Percentiles rank a stretch among this genome's conserved stretches.
Conservation (phyloP, 53 echinoderm and acorn worm genomes). For the Temnopleurus reevesii region DNA sequence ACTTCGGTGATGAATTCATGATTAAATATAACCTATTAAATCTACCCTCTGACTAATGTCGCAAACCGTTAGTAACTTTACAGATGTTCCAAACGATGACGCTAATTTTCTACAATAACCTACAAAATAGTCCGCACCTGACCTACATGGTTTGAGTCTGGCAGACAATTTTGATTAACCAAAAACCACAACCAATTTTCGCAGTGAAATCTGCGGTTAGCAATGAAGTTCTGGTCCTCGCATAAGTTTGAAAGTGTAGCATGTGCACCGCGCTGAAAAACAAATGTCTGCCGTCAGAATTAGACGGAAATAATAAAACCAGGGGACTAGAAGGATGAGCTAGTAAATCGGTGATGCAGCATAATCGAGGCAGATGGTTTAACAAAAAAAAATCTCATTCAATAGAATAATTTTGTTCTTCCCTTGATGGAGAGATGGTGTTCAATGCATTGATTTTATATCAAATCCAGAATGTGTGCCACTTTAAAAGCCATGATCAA, state of each 20-base stretch:
- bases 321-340: constrained; percentile 11
- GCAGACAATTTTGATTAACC: constrained; percentile 37
- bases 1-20: no score
- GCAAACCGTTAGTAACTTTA: no score
- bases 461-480: no score
- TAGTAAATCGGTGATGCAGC: neutral
- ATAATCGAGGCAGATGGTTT: constrained; percentile 32
- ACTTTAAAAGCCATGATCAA: no score
- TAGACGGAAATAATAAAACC: constrained; percentile 7
- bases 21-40: no score
- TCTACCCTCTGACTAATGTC: no score
- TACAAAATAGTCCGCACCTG: constrained; percentile 18
- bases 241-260: neutral
- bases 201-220: neutral
- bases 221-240: neutral
- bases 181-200: constrained; percentile 29
- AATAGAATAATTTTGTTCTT: neutral
- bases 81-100: no score
- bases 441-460: no score
- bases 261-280: neutral
- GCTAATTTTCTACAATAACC: constrained; percentile 26
- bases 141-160: constrained; percentile 25
- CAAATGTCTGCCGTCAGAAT: neutral
- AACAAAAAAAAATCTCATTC: neutral
- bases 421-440: no score